phyloP scores from a whole-genome alignment of 2,797 vertebrate species.

The Lacerta bilineata region DNA sequence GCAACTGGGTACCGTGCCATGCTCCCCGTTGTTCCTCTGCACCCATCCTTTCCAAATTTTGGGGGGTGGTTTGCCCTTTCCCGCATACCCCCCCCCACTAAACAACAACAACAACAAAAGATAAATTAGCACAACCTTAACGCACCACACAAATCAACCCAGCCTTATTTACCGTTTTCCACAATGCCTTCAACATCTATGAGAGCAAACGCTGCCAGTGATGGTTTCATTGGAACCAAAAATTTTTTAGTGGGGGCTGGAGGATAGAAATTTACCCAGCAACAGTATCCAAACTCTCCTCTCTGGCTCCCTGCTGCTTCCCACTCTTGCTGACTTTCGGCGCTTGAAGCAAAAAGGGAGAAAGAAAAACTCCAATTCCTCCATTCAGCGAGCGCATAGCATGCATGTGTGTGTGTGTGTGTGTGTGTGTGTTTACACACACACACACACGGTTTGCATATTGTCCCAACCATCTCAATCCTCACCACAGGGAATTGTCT shows the following conservation, averaged over 20 bases:
- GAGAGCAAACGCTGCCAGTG: not conserved
- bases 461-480: conserved; percentile 37
- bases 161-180: not conserved
- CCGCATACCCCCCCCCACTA: not conserved
- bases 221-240: not conserved
- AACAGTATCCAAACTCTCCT: not conserved
- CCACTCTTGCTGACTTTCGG: conserved; percentile 4
- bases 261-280: conserved; percentile 12
- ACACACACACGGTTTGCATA: not conserved
- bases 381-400: conserved; percentile 2
- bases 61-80: not conserved
- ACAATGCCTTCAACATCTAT: not conserved
- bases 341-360: not conserved
- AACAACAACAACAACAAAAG: not conserved
- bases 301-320: not conserved
- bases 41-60: not conserved
- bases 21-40: not conserved
- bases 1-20: not conserved
- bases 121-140: not conserved
- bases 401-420: not conserved
- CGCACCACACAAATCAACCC: no score
- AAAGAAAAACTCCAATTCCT: not conserved
- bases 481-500: conserved; percentile 36
- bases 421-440: no score
- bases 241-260: not conserved